phyloP scores from a whole-genome alignment of 1,140 invertebrate species.

The Venturia canescens region DNA sequence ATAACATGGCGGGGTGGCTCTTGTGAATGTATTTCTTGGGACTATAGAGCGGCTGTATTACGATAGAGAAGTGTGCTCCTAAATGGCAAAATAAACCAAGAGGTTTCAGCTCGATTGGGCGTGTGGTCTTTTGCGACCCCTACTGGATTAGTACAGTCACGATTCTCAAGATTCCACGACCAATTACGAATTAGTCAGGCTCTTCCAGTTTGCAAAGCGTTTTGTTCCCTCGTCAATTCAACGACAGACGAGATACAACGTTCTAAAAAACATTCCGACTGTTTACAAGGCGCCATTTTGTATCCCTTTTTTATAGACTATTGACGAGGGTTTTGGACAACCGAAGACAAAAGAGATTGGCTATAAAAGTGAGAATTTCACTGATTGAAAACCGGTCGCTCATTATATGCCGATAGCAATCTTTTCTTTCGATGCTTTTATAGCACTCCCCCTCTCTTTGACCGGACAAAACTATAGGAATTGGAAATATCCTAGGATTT shows the following conservation, averaged over 20 bases:
- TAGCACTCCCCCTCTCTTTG: background rate
- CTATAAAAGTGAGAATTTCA: slow-evolving; percentile 34
- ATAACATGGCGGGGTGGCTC: slow-evolving; percentile 36
- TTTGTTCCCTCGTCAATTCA: slow-evolving; percentile 38
- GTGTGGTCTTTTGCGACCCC: slow-evolving; percentile 28
- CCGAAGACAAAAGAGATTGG: slow-evolving; percentile 26
- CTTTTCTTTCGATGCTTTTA: slow-evolving; percentile 20
- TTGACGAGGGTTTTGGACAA: slow-evolving; percentile 15
- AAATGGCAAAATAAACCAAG: background rate
- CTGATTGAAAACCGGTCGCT: slow-evolving; percentile 42
- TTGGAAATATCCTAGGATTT: slow-evolving; percentile 23
- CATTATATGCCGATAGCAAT: slow-evolving; percentile 36
- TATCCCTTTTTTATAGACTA: background rate
- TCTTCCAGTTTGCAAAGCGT: slow-evolving; percentile 1
- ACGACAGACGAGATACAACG: background rate
- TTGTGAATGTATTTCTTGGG: slow-evolving; percentile 3
- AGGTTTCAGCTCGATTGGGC: background rate
- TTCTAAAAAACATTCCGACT: background rate
- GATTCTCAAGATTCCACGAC: slow-evolving; percentile 32
- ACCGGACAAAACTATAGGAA: background rate
- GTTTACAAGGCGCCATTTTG: slow-evolving; percentile 18
- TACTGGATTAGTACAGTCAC: slow-evolving; percentile 17
- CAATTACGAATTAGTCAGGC: slow-evolving; percentile 44
- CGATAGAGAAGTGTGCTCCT: background rate
- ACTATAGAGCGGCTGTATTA: background rate